Conservation (phyloP, 2,888 invertebrate species). For the Oscheius onirici region DNA sequence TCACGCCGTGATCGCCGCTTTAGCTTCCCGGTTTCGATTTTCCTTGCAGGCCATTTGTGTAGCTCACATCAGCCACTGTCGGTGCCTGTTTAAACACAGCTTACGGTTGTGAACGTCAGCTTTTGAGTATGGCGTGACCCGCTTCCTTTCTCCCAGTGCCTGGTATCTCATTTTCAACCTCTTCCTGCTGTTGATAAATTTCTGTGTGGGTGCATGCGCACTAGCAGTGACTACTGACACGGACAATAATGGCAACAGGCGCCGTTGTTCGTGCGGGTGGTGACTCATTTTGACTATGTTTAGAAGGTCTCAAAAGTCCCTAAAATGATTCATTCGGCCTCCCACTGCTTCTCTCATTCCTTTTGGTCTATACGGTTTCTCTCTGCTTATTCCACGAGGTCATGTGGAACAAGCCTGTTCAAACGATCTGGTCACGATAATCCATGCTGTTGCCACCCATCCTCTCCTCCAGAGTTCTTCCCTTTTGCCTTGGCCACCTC, state of each 20-base stretch:
- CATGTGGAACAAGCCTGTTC: not conserved
- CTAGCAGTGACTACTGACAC: too few species aligned
- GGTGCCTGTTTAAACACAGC: slow-evolving; percentile 10
- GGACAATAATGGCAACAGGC: not conserved
- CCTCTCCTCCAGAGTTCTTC: not conserved
- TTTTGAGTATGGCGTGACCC: slow-evolving; percentile 7
- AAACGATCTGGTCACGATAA: not conserved
- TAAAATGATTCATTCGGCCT: not conserved
- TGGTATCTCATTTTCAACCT: not conserved
- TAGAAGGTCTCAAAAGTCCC: not conserved
- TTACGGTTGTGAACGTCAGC: slow-evolving; percentile 13
- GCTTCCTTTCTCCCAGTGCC: not conserved
- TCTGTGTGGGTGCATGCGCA: not conserved
- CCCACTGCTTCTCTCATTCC: not conserved
- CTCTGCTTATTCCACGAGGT: not conserved
- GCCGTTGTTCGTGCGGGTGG: not conserved
- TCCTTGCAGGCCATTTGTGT: not conserved
- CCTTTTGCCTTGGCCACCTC: not conserved
- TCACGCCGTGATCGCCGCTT: not conserved
- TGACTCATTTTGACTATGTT: slow-evolving; percentile 8
- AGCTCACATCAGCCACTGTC: too few species aligned
- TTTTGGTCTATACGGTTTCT: slow-evolving; percentile 1
- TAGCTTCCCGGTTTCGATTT: not conserved
- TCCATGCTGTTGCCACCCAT: not conserved
- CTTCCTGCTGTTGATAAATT: not conserved